Evolutionary conservation across 2,797 vertebrate species (phyloP).

Genomic region (Phataginus tetradactyla): DNA sequence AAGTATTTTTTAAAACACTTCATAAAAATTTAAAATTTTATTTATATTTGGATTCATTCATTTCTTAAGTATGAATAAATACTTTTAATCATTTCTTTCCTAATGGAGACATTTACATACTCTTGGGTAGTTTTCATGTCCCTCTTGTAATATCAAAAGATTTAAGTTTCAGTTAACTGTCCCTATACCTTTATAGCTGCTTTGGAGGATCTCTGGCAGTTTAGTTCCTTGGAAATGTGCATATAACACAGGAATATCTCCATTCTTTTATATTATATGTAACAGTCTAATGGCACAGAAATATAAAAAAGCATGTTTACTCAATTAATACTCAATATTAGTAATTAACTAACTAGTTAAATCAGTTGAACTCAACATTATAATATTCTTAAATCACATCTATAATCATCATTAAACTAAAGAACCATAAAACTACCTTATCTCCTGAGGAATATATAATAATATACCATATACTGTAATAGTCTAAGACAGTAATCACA

Average conservation of each 20-base stretch:
- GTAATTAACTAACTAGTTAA: slow-evolving; percentile 10
- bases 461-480: not conserved
- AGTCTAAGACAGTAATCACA: slow-evolving; percentile 43
- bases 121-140: not conserved
- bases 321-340: not conserved
- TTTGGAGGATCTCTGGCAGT: not conserved
- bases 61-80: slow-evolving; percentile 34
- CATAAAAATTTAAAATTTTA: not conserved
- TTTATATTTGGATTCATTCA: slow-evolving; percentile 9
- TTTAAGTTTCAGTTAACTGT: not conserved
- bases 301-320: slow-evolving; percentile 4
- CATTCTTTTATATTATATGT: not conserved
- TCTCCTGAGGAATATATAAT: not conserved
- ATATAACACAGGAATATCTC: not conserved
- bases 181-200: not conserved
- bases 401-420: slow-evolving; percentile 41
- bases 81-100: not conserved
- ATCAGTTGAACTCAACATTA: slow-evolving; percentile 10
- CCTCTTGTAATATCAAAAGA: not conserved
- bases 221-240: not conserved
- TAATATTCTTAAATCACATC: slow-evolving; percentile 6
- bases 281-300: not conserved
- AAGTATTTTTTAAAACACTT: not conserved
- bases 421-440: not conserved
- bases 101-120: not conserved